These are phyloP conservation scores for Tetraodon nigroviridis DNA, from an alignment of 2,113 vertebrate species.

Conservation along the genomic window DNA sequence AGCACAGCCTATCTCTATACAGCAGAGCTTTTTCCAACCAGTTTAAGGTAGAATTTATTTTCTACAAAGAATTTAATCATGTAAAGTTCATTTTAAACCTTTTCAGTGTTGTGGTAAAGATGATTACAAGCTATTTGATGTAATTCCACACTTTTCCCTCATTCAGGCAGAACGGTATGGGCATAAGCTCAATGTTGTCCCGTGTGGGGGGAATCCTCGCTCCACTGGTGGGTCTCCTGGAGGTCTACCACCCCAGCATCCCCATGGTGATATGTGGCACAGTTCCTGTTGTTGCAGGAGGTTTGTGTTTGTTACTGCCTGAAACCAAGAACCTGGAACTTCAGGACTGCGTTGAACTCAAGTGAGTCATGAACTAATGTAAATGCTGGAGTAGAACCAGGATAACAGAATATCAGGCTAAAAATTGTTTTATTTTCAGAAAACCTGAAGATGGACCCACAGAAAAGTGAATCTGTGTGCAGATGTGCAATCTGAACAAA, in stretches of 20 bases:
- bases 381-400: too few relatives aligned
- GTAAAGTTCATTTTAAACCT: not conserved
- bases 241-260: constrained; percentile 63
- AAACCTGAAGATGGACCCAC: too few relatives aligned
- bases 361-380: constrained; percentile 15
- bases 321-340: constrained; percentile 77
- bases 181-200: constrained; percentile 75
- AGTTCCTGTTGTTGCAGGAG: constrained; percentile 57
- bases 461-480: too few relatives aligned
- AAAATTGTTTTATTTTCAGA: too few relatives aligned
- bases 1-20: constrained; percentile 70
- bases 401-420: too few relatives aligned
- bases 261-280: constrained; percentile 79
- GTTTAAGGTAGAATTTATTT: not conserved
- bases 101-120: too few relatives aligned
- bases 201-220: constrained; percentile 68
- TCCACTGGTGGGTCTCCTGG: constrained; percentile 77
- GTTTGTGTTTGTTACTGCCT: constrained; percentile 75
- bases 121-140: too few relatives aligned
- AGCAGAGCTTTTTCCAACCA: constrained; percentile 80
- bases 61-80: too few relatives aligned
- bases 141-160: not conserved
- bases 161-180: constrained; percentile 79
- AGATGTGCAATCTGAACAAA: too few relatives aligned
- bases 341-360: constrained; percentile 61